Conservation (phyloP, 1,140 invertebrate genomes). For the Carcinoscorpius rotundicauda region DNA sequence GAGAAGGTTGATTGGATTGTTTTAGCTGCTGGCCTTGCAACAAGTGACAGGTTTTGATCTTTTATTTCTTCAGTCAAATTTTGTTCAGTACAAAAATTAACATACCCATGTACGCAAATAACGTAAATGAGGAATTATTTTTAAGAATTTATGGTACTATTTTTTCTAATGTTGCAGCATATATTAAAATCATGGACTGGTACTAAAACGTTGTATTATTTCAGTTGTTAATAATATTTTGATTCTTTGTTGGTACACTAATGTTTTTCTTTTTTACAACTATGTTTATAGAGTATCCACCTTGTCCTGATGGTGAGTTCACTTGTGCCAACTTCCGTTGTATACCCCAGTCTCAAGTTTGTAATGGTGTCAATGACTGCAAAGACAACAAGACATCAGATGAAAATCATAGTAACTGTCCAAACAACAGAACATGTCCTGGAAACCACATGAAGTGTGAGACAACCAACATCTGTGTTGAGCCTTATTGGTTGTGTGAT, state of each 20-base stretch:
- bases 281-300: constrained; percentile 50
- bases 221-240: not conserved
- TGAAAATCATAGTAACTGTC: constrained; percentile 72
- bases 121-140: not conserved
- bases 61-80: too few species aligned
- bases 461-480: constrained; percentile 87
- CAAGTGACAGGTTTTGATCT: too few species aligned
- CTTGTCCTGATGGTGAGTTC: constrained; percentile 82
- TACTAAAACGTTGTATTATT: too few species aligned
- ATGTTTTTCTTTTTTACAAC: not conserved
- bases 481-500: constrained; percentile 81
- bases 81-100: too few species aligned
- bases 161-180: too few species aligned
- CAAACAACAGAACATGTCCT: constrained; percentile 69
- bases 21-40: too few species aligned
- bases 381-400: constrained; percentile 86
- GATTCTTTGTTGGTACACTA: not conserved
- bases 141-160: not conserved
- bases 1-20: too few species aligned
- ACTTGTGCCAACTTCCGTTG: constrained; percentile 84
- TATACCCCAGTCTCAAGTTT: constrained; percentile 71
- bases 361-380: constrained; percentile 88
- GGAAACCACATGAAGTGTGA: constrained; percentile 78
- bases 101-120: too few species aligned
- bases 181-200: too few species aligned